These are phyloP conservation scores for Mobula hypostoma DNA, from an alignment of 2,113 vertebrate species.

Conservation along the genomic window DNA sequence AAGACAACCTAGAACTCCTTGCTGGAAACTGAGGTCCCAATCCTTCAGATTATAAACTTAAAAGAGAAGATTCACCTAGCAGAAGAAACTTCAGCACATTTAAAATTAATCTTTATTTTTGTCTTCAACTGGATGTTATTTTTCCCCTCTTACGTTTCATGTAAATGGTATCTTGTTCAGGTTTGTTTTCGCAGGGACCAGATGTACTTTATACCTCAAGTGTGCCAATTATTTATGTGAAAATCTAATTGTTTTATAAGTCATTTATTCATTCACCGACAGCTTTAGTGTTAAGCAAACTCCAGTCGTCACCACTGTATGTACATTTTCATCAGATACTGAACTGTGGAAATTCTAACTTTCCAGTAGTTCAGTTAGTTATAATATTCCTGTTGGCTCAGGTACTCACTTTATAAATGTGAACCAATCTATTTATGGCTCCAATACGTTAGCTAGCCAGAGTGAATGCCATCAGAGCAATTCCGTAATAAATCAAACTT, in stretches of 20 bases:
- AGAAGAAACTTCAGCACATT: neutral
- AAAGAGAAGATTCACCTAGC: neutral
- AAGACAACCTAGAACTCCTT: neutral
- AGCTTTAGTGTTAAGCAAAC: neutral
- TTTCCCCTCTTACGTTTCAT: neutral
- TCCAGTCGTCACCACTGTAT: neutral
- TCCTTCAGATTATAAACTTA: neutral
- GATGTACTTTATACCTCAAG: neutral
- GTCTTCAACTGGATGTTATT: neutral
- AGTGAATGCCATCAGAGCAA: no score
- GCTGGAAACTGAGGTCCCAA: neutral
- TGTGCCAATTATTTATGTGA: neutral
- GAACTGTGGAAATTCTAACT: neutral
- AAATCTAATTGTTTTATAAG: neutral
- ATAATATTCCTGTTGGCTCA: neutral
- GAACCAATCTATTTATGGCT: neutral
- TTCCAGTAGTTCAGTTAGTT: neutral
- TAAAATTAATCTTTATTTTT: neutral
- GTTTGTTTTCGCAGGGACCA: neutral
- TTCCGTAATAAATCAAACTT: no score
- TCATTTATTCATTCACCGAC: neutral
- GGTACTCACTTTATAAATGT: neutral
- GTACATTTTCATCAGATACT: neutral
- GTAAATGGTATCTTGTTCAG: neutral
- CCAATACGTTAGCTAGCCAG: no score